phyloP scores from a whole-genome alignment of 2,888 invertebrate genomes.

The Caenorhabditis imperialis region DNA sequence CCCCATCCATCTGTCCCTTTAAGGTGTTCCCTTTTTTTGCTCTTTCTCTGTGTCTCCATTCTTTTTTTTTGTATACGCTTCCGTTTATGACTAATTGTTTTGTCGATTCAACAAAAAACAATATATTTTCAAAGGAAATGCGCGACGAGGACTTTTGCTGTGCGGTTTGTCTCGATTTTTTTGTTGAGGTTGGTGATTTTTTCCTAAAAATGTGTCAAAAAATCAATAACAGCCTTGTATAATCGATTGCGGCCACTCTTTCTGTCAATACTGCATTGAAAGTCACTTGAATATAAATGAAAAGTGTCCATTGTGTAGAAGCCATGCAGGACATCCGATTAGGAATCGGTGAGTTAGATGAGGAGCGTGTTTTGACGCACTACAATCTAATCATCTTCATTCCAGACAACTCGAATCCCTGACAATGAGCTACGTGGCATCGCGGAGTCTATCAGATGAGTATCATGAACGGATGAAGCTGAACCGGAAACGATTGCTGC shows the following conservation, averaged over 20 bases:
- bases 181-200: constrained; percentile 28
- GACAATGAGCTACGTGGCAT: constrained; percentile 35
- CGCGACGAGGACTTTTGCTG: constrained; percentile 54
- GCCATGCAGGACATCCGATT: constrained; percentile 14
- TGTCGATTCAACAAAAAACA: too few relatives aligned
- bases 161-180: constrained; percentile 48
- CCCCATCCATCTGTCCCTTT: too few relatives aligned
- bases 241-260: constrained; percentile 47
- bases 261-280: constrained; percentile 47
- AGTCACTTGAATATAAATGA: constrained; percentile 38
- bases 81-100: too few relatives aligned
- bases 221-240: constrained; percentile 27
- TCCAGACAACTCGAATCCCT: constrained; percentile 46
- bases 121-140: too few relatives aligned
- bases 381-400: background rate
- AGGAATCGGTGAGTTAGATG: constrained; percentile 33
- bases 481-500: constrained; percentile 13
- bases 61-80: too few relatives aligned
- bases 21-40: too few relatives aligned
- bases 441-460: constrained; percentile 1
- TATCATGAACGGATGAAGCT: constrained; percentile 28
- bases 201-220: background rate
- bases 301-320: constrained; percentile 44
- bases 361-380: too few relatives aligned
- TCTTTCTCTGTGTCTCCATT: too few relatives aligned